Percentiles rank a stretch among this genome's conserved stretches.
phyloP scores from a whole-genome alignment of 2,888 invertebrate genomes.

The Spilarctia lutea region DNA sequence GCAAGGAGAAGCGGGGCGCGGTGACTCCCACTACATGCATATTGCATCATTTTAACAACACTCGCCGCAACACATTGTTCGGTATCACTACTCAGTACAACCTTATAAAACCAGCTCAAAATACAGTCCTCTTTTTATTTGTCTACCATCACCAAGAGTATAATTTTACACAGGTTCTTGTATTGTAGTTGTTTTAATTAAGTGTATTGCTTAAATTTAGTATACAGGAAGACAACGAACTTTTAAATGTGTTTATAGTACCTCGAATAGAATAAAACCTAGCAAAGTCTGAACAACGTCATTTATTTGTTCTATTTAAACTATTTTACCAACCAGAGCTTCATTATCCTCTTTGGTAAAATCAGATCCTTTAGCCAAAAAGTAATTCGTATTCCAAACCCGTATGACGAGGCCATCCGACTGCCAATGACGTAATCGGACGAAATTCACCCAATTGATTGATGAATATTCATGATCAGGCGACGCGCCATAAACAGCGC shows the following conservation, averaged over 20 bases:
- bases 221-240: neutral
- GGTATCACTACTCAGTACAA: too few relatives aligned
- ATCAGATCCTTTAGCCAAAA: neutral
- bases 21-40: too few relatives aligned
- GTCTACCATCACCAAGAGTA: too few relatives aligned
- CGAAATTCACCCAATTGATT: conserved; percentile 18
- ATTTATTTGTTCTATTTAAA: neutral
- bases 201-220: neutral
- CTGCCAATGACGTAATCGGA: conserved; percentile 18
- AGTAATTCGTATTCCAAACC: conserved; percentile 15
- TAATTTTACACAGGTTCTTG: neutral
- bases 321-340: neutral
- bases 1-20: too few relatives aligned
- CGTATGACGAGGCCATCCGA: conserved; percentile 6
- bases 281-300: neutral
- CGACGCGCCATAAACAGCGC: neutral
- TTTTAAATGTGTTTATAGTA: neutral
- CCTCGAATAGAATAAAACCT: neutral
- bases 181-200: neutral
- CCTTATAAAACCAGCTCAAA: too few relatives aligned
- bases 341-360: conserved; percentile 4
- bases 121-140: too few relatives aligned
- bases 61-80: too few relatives aligned
- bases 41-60: too few relatives aligned
- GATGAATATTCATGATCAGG: conserved; percentile 15